Conservation (phyloP, 92 coral and sea anemone species). For the Ricordea florida region DNA sequence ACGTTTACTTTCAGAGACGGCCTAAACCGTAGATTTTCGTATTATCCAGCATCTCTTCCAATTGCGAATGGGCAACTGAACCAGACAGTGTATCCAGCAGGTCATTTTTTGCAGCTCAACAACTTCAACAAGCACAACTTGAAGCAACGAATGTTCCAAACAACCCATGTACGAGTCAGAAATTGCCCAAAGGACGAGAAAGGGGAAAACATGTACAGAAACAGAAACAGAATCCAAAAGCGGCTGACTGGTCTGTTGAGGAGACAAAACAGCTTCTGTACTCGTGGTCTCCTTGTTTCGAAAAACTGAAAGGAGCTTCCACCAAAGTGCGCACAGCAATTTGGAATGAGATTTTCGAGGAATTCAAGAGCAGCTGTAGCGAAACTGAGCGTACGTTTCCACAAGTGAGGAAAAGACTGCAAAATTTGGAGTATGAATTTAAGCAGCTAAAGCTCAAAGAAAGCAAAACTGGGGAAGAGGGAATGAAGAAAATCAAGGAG, state of each 20-base stretch:
- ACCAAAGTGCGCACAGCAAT: constrained; percentile 18
- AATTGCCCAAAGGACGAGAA: neutral
- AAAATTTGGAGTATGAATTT: constrained; percentile 41
- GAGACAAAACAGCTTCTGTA: constrained; percentile 45
- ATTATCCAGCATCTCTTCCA: neutral
- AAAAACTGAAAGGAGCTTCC: constrained; percentile 28
- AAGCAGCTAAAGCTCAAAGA: constrained; percentile 28
- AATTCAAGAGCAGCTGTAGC: constrained; percentile 2
- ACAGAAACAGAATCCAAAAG: neutral
- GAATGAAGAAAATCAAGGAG: constrained; percentile 43
- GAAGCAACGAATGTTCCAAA: neutral
- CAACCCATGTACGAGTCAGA: neutral
- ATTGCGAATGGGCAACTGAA: neutral
- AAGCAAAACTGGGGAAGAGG: constrained; percentile 47
- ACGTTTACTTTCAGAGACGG: neutral
- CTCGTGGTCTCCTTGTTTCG: constrained; percentile 41
- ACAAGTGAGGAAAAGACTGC: constrained; percentile 44
- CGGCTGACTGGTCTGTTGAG: constrained; percentile 25
- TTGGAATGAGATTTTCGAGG: constrained; percentile 48
- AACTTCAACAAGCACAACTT: neutral
- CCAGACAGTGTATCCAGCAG: neutral
- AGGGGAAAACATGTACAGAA: neutral
- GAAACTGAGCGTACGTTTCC: constrained; percentile 37
- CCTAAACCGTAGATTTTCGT: neutral
- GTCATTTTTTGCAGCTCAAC: neutral